phyloP scores from a whole-genome alignment of 2,797 vertebrate species.

The Diplodus puntazzo region DNA sequence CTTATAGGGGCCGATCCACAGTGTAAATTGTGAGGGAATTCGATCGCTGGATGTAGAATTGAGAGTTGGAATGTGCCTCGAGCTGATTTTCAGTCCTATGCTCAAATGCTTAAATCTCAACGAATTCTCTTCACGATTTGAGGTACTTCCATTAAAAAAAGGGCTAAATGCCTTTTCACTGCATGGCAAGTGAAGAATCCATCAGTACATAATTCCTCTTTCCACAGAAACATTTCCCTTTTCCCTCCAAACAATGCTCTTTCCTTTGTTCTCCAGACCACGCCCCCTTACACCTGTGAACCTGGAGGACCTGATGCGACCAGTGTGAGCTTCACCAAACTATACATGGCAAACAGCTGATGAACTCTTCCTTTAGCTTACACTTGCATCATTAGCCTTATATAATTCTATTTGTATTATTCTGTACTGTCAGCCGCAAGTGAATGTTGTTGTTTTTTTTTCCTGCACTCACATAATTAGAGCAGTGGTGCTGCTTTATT shows the following conservation, averaged over 20 bases:
- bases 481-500: background rate
- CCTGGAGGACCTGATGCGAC: background rate
- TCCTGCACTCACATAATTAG: conserved; percentile 1
- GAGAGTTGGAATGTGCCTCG: background rate
- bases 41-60: background rate
- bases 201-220: background rate
- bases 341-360: background rate
- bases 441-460: conserved; percentile 10
- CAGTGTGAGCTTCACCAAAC: background rate
- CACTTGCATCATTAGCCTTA: too few species aligned
- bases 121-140: background rate
- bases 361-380: too few species aligned
- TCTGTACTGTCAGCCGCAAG: too few species aligned
- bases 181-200: background rate
- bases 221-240: background rate
- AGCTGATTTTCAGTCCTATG: background rate
- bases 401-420: background rate
- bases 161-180: background rate
- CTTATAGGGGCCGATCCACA: too few species aligned
- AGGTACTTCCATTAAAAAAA: background rate
- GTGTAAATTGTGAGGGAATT: too few species aligned
- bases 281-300: background rate
- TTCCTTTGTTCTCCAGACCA: background rate
- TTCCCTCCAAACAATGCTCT: background rate
- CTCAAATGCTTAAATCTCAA: background rate